Conservation (phyloP, 1,140 invertebrate species). For the Lordiphosa stackelbergi region DNA sequence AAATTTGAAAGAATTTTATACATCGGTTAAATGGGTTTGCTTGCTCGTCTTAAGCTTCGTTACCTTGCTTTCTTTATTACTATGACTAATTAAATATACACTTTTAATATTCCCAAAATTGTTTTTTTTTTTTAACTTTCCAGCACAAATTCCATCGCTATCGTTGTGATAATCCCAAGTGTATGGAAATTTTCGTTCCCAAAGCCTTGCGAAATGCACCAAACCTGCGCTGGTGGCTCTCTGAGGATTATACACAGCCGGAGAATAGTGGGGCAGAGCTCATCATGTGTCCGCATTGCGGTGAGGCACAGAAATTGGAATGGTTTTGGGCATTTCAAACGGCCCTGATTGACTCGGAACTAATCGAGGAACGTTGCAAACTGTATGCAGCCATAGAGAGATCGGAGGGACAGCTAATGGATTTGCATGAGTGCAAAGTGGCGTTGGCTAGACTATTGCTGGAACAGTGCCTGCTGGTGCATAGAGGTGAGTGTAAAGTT, state of each 20-base stretch:
- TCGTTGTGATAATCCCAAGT: constrained; percentile 67
- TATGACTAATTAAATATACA: too few relatives aligned
- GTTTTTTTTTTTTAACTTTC: not conserved
- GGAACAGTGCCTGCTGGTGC: constrained; percentile 57
- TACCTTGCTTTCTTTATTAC: too few relatives aligned
- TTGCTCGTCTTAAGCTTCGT: too few relatives aligned
- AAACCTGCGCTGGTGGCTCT: constrained; percentile 59
- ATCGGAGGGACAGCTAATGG: constrained; percentile 50
- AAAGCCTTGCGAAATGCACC: constrained; percentile 37
- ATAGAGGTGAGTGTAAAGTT: constrained; percentile 39
- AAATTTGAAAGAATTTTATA: too few relatives aligned
- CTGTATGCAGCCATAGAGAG: constrained; percentile 58
- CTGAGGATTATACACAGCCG: constrained; percentile 50
- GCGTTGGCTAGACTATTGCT: constrained; percentile 50
- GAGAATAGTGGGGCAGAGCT: constrained; percentile 55
- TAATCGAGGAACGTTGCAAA: constrained; percentile 61
- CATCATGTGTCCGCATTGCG: constrained; percentile 47
- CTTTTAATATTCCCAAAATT: too few relatives aligned
- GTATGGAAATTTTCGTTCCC: constrained; percentile 60
- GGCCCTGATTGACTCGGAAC: constrained; percentile 48
- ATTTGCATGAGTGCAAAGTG: constrained; percentile 54
- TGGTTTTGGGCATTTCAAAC: constrained; percentile 60
- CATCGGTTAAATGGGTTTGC: too few relatives aligned
- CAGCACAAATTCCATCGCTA: constrained; percentile 66
- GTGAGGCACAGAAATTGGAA: constrained; percentile 54